A percentile compares a stretch with the other conserved stretches of the same genome.
These are phyloP conservation scores for Parotia lawesii DNA, from an alignment of 2,113 vertebrate species.

Conservation along the genomic window DNA sequence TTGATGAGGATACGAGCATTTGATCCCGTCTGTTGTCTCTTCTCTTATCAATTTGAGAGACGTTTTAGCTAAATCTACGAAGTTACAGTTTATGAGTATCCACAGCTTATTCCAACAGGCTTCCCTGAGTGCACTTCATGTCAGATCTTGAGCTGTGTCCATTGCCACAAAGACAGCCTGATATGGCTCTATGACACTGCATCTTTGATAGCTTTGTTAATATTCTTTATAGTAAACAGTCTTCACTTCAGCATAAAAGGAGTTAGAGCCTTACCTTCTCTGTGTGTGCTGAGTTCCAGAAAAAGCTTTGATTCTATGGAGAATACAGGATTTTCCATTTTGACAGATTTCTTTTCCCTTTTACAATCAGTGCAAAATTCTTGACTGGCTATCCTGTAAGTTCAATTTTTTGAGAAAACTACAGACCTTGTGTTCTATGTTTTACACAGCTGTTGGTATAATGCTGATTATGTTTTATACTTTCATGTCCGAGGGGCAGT, in stretches of 20 bases:
- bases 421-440: background rate
- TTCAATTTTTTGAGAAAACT: background rate
- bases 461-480: background rate
- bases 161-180: background rate
- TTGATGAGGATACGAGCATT: background rate
- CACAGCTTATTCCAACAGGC: background rate
- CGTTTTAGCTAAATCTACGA: background rate
- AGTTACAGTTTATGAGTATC: background rate
- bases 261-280: background rate
- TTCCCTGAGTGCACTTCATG: background rate
- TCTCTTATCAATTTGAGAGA: background rate
- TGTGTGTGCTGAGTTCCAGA: background rate
- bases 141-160: background rate
- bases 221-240: background rate
- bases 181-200: background rate
- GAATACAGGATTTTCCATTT: background rate
- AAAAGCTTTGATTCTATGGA: background rate
- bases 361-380: background rate
- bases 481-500: background rate
- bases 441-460: background rate
- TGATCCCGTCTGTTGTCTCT: background rate
- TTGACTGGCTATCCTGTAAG: background rate
- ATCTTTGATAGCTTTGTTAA: background rate
- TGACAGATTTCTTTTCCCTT: background rate
- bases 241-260: background rate